Evolutionary conservation across 2,797 vertebrate species (phyloP), one percentile per base, ranked within the genome.

Genomic region (Premnoplex brunnescens): DNA sequence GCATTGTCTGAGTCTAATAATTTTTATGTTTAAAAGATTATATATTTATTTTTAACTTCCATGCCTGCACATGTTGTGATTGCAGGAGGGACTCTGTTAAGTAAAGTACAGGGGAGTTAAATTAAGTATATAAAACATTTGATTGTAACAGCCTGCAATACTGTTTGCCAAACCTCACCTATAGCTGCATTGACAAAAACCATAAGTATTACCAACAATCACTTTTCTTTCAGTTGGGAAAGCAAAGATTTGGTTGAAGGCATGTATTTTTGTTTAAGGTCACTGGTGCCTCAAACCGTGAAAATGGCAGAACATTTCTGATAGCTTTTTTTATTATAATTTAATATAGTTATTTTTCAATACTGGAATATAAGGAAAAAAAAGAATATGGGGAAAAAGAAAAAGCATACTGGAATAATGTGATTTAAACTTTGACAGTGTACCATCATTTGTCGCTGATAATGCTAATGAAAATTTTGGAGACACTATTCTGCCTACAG

Each of bases 401-500:
- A 88, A 94, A 91, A 79, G 14, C 26, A 6, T 63, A 12, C 28
- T 28, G 34, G 44, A 89, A 63, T 82, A 80, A 63, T 27, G 13
- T 71, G 68, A 27, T 80, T 95, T 88, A 63, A 95, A 63, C 72
- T 91, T 93, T 67, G 63, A 88, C n/a, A 83, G 39, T 34, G 34
- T 59, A n/a, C 71, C 21, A 21, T 89, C 30, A 74, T 63, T 88
- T 91, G 56, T 28, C 41, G 79, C 52, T 85, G 75, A 77, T 94
- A 95, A 88, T 89, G 41, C 43, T 59, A 88, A 88, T 88, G 71
- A 89, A 91, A 90, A 83, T 56, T 83, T 85, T 67, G 32, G 52
- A 80, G 64, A 41, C 23, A 12, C 37, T 60, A 2, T 74, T 88
- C 62, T 94, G 28, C 79, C 59, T 88, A 41, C 24, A 80, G 64